These are phyloP conservation scores for Prunella strophiata DNA, from an alignment of 2,797 vertebrate genomes.

Conservation along the genomic window DNA sequence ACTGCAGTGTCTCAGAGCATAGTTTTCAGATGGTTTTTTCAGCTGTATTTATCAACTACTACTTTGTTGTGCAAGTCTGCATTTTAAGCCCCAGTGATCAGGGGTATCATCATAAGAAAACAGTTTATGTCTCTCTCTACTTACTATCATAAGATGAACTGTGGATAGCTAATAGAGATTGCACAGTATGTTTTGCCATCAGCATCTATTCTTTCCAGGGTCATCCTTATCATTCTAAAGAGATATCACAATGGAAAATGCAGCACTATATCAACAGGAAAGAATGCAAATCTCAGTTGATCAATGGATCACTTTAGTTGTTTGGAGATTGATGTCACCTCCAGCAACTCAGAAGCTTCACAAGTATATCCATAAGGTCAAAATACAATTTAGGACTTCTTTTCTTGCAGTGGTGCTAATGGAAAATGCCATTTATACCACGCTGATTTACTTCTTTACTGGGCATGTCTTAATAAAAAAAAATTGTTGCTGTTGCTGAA, in stretches of 20 bases:
- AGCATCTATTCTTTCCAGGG: conserved; percentile 12
- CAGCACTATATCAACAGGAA: conserved; percentile 1
- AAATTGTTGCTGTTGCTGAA: neutral
- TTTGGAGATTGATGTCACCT: neutral
- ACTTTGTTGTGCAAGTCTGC: neutral
- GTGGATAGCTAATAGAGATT: conserved; percentile 26
- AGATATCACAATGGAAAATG: neutral
- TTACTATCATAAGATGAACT: conserved; percentile 29
- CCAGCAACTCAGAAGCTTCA: conserved; percentile 8
- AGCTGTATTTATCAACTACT: neutral
- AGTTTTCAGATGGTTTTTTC: neutral
- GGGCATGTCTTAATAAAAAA: neutral
- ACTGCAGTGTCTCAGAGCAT: neutral
- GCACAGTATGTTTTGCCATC: neutral
- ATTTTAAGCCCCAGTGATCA: conserved; percentile 18
- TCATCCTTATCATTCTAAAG: conserved; percentile 23
- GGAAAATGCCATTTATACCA: neutral
- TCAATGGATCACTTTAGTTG: neutral
- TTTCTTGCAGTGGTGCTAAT: neutral
- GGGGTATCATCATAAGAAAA: neutral
- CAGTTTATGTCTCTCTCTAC: neutral
- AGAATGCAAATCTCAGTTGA: conserved; percentile 25
- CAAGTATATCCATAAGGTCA: neutral
- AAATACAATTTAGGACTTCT: conserved; percentile 19
- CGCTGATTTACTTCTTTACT: conserved; percentile 18